Base-by-base conservation (phyloP, 1,140 invertebrate species). In the Samia ricini region DNA sequence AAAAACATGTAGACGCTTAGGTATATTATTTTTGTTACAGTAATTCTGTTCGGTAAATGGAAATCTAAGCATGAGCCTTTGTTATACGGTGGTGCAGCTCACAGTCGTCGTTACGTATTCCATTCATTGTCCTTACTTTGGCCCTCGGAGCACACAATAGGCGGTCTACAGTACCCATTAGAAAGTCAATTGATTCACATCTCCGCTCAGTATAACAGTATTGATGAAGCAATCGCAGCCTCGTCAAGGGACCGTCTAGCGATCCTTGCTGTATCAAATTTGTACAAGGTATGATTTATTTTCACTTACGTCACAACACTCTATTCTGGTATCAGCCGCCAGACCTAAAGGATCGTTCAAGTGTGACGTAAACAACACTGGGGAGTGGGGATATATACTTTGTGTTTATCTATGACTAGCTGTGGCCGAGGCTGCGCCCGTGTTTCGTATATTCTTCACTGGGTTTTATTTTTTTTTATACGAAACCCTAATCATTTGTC, bases 61-160 rank as follows among this genome's bases (percentile, higher is more conserved):
- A 60, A 64, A 10, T 36, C 12, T 4, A 29, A 62, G 0, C 58
- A 56, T 6, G 66, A 73, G 50, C 85, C 85, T 0, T 18, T 79
- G 0, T 61, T 88, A 2, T 83, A 76, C 51, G 83, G 83, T 1
- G 85, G 85, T 12, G 78, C 81, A 24, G 78, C 75, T 0, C 76
- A 83, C 62, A 81, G 76, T 24, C 71, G 83, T 1, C 72, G 82
- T 4, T 88, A 86, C 48, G 8, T 82, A 2, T 88, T 88, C 68
- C 75, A 88, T 52, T 83, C 77, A 0, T 24, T 86, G 19, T 70
- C 62, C 3, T 33, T 86, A 0, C 77, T 79, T 49, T 78, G 77
- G 71, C 85, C 82, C 0, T 83, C 85, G 0, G 85, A 88, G 50
- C 85, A 88, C 50, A 65, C 63, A 0, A 66, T 86, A 8, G 76